Conservation (phyloP, 2,113 vertebrate genomes). For the Sylvietta virens region DNA sequence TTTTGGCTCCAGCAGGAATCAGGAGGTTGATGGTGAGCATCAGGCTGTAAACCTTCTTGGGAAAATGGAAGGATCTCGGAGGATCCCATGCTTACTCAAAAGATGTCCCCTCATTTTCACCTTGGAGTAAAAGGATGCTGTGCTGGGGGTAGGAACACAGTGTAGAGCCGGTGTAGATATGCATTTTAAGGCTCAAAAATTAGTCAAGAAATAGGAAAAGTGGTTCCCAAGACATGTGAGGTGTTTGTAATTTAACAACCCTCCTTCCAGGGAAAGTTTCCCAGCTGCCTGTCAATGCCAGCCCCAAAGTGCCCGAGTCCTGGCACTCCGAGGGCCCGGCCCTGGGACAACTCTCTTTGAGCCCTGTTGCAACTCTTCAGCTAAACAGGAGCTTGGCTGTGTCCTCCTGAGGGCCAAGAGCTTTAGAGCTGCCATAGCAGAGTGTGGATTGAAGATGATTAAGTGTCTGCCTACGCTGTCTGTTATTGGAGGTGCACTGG, state of each 20-base stretch:
- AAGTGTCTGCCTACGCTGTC: not conserved
- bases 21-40: not conserved
- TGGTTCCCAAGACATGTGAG: rapidly evolving
- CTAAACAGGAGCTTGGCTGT: constrained; percentile 51
- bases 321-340: rapidly evolving
- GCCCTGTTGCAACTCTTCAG: not conserved
- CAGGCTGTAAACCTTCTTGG: not conserved
- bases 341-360: not conserved
- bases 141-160: rapidly evolving
- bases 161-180: not conserved
- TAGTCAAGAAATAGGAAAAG: not conserved
- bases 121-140: not conserved
- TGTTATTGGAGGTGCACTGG: not conserved
- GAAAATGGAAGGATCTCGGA: not conserved
- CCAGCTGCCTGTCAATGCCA: not conserved
- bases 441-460: constrained; percentile 3
- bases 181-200: not conserved
- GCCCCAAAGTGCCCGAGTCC: not conserved
- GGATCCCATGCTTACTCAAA: not conserved
- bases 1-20: not conserved
- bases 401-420: not conserved
- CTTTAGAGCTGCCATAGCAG: not conserved
- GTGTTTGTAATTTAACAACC: not conserved
- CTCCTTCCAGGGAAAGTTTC: not conserved
- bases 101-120: not conserved